These are phyloP conservation scores for Sphecodes monilicornis DNA, from an alignment of 2,888 invertebrate genomes.

Conservation along the genomic window DNA sequence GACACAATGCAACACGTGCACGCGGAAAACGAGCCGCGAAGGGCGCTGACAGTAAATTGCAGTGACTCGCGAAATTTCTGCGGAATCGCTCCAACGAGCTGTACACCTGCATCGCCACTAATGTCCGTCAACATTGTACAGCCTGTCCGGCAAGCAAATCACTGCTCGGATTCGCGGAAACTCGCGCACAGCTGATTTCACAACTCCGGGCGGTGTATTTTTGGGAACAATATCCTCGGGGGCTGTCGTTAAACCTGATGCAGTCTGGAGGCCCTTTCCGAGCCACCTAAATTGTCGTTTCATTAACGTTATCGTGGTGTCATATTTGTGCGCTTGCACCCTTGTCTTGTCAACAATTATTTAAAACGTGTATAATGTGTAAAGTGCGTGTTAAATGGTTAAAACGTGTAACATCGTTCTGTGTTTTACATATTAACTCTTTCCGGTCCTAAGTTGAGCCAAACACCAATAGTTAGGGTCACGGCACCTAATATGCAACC, in stretches of 20 bases:
- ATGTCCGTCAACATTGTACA: not conserved
- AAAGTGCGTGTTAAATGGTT: no score
- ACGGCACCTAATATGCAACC: no score
- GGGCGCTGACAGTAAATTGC: constrained; percentile 16
- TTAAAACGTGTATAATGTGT: no score
- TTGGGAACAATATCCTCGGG: not conserved
- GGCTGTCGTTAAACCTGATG: not conserved
- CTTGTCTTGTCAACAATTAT: not conserved
- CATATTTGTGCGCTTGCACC: not conserved
- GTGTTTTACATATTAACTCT: no score
- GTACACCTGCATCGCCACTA: not conserved
- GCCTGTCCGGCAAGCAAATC: not conserved
- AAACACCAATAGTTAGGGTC: no score
- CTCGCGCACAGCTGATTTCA: not conserved
- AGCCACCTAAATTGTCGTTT: not conserved
- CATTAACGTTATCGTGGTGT: not conserved
- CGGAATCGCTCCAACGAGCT: constrained; percentile 13
- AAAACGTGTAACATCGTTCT: no score
- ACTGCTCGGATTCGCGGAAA: not conserved
- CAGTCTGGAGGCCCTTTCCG: not conserved
- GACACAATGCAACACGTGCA: not conserved
- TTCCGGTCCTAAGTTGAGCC: no score
- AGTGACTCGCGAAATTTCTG: constrained; percentile 27
- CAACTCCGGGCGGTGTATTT: not conserved
- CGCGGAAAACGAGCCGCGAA: not conserved